A percentile compares a stretch with the other conserved stretches of the same genome.
Conservation (phyloP, 2,797 vertebrate species). For the Dromococcyx pavoninus region DNA sequence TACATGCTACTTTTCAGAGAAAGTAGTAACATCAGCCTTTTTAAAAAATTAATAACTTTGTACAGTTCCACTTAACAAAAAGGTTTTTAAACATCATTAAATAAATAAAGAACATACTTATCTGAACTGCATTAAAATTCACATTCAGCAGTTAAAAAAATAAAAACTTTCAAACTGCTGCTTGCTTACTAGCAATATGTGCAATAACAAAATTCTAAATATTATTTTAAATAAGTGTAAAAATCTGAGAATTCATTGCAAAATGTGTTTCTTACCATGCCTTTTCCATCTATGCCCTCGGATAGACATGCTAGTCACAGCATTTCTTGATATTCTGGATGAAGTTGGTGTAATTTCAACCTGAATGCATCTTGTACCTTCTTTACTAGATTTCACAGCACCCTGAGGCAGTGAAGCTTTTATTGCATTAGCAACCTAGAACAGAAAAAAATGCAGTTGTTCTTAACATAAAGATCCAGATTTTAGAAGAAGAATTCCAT, state of each 20-base stretch:
- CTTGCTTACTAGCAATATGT: background rate
- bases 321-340: constrained; percentile 96
- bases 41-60: background rate
- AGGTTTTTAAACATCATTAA: background rate
- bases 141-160: background rate
- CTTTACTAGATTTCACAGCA: constrained; percentile 91
- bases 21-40: background rate
- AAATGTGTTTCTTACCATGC: constrained; percentile 84
- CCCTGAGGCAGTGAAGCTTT: constrained; percentile 91
- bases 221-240: background rate
- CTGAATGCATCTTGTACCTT: constrained; percentile 92
- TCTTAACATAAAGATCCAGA: constrained; percentile 4
- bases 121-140: background rate
- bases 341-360: constrained; percentile 97
- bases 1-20: background rate
- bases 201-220: background rate
- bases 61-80: background rate
- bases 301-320: constrained; percentile 97
- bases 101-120: background rate
- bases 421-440: constrained; percentile 95
- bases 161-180: background rate
- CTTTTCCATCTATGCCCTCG: constrained; percentile 98
- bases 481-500: background rate
- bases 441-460: constrained; percentile 5
- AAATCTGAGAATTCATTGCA: background rate